These are phyloP conservation scores for Raja brachyura DNA, from an alignment of 2,113 vertebrate species.

Conservation along the genomic window DNA sequence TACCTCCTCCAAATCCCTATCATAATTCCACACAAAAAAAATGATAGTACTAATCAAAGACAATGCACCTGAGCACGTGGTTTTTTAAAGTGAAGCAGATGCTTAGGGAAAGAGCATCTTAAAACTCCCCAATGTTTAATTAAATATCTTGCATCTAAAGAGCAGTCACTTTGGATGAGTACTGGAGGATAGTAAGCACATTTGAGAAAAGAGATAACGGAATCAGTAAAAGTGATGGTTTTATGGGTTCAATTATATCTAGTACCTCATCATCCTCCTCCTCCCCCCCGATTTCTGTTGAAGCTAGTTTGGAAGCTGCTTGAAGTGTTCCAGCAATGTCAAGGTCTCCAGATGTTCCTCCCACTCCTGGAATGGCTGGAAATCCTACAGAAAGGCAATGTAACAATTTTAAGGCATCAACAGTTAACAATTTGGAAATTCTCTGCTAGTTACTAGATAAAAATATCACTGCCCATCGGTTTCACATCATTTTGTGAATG, in stretches of 20 bases:
- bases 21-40: not conserved
- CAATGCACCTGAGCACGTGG: not conserved
- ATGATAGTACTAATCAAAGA: not conserved
- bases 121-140: not conserved
- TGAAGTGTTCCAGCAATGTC: conserved; percentile 64
- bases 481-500: not conserved
- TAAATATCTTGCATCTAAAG: not conserved
- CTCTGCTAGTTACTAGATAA: not conserved
- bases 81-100: not conserved
- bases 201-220: not conserved
- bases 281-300: conserved; percentile 53
- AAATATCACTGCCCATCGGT: not conserved
- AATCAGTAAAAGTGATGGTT: not conserved
- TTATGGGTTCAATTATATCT: not conserved
- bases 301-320: conserved; percentile 65
- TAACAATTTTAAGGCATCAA: not conserved
- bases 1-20: not conserved
- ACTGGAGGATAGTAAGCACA: not conserved
- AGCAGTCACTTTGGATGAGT: not conserved
- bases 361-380: conserved; percentile 82
- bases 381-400: conserved; percentile 65
- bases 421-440: not conserved
- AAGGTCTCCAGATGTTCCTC: conserved; percentile 50
- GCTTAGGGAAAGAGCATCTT: not conserved
- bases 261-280: conserved; percentile 53